Evolutionary conservation across 2,888 invertebrate species (phyloP).

Genomic region (Creontiades dilutus): DNA sequence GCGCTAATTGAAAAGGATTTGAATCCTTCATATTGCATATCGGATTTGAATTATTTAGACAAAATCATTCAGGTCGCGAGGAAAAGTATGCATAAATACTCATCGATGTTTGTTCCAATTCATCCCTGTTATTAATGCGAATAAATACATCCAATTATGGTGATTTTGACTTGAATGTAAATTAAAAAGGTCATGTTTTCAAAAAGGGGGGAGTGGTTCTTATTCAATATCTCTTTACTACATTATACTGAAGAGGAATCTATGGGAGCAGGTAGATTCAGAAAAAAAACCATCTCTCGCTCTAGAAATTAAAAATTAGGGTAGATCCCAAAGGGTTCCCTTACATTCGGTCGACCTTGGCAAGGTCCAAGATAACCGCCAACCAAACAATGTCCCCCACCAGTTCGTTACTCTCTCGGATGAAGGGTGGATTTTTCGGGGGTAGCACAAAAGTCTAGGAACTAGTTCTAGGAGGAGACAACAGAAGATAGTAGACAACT

Average conservation of each 20-base stretch:
- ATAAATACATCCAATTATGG: not conserved
- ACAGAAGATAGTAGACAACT: not conserved
- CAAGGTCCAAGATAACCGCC: conserved; percentile 61
- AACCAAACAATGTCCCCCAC: conserved; percentile 29
- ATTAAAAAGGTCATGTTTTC: not conserved
- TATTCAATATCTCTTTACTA: not conserved
- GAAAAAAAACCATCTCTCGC: not conserved
- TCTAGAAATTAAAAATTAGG: conserved; percentile 37
- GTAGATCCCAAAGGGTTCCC: not conserved
- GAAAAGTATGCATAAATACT: not conserved
- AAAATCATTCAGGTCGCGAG: no score
- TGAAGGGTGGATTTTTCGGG: conserved; percentile 49
- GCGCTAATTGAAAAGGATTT: no score
- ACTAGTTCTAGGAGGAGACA: conserved; percentile 20
- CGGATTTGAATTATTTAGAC: no score
- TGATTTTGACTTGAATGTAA: not conserved
- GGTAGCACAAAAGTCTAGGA: conserved; percentile 43
- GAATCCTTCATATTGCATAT: no score
- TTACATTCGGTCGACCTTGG: conserved; percentile 55
- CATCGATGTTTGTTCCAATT: not conserved
- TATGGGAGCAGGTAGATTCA: not conserved
- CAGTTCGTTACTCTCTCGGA: conserved; percentile 9
- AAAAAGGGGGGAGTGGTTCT: not conserved
- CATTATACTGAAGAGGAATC: not conserved
- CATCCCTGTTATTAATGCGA: not conserved